phyloP scores from a whole-genome alignment of 2,888 invertebrate species.

The Tenthredo scrophulariae region DNA sequence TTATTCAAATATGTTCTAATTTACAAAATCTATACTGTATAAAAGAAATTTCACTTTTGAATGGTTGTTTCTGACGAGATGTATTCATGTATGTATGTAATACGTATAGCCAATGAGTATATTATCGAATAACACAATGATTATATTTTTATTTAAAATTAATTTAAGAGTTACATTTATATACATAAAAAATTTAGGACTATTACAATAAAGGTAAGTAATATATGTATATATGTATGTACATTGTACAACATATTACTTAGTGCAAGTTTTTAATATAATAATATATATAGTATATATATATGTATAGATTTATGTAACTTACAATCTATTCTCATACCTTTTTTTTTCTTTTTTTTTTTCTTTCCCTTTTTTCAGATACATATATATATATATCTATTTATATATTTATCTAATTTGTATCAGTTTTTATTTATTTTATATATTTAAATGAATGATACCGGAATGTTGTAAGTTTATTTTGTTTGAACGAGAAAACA shows the following conservation, averaged over 20 bases:
- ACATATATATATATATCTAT: conserved; percentile 54
- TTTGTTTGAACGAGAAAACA: conserved; percentile 45
- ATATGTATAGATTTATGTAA: conserved; percentile 64
- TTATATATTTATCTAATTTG: conserved; percentile 64
- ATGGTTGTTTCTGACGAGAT: not conserved
- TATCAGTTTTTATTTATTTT: conserved; percentile 65
- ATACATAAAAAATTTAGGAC: conserved; percentile 78
- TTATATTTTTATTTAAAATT: conserved; percentile 78
- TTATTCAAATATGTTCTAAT: not conserved
- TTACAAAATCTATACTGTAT: not conserved
- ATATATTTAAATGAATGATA: conserved; percentile 69
- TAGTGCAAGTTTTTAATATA: conserved; percentile 72
- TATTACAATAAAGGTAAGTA: conserved; percentile 70
- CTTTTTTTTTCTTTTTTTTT: conserved; percentile 59
- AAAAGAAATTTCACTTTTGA: not conserved
- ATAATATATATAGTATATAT: conserved; percentile 61
- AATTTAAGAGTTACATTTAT: conserved; percentile 77
- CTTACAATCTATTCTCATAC: conserved; percentile 59
- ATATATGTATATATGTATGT: conserved; percentile 61
- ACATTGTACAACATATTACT: conserved; percentile 60
- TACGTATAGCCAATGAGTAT: conserved; percentile 1
- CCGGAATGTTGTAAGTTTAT: conserved; percentile 75
- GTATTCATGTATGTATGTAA: not conserved
- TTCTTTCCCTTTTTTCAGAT: not conserved
- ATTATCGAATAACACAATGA: conserved; percentile 74